A percentile compares a stretch with the other conserved stretches of the same genome.
Evolutionary conservation across 1,140 invertebrate species (phyloP).

Genomic region (Ooceraea biroi): DNA sequence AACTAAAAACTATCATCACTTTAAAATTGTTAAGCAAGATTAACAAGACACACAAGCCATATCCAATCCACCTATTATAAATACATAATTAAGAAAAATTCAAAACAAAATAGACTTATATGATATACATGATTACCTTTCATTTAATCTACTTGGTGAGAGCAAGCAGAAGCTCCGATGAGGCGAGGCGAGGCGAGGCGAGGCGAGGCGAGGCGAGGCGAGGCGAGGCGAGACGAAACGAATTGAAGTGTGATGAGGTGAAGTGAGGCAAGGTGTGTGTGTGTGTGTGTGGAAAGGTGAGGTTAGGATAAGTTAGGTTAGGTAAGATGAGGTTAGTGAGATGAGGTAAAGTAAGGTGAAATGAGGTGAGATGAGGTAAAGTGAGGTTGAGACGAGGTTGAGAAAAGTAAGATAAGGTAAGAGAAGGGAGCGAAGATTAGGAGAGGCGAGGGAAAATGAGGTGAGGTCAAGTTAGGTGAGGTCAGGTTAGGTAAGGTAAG

Average conservation of each 20-base stretch:
- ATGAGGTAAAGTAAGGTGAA: not conserved
- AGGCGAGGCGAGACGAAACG: too few species aligned
- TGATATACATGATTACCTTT: slow-evolving; percentile 73
- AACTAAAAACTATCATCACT: too few species aligned
- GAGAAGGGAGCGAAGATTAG: too few species aligned
- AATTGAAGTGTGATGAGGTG: not conserved
- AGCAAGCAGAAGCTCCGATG: slow-evolving; percentile 33
- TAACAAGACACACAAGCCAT: not conserved
- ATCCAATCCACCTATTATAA: not conserved
- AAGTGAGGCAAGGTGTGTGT: slow-evolving; percentile 1
- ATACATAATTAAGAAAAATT: not conserved
- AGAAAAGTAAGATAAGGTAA: too few species aligned
- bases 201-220: slow-evolving; percentile 14
- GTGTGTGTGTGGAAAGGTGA: too few species aligned
- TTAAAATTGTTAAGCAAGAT: too few species aligned
- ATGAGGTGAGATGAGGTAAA: not conserved
- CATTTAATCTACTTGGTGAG: slow-evolving; percentile 76
- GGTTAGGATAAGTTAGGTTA: not conserved
- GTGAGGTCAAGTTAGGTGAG: too few species aligned
- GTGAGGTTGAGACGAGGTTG: too few species aligned
- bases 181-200: slow-evolving; percentile 16
- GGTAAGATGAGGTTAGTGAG: not conserved
- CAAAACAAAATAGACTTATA: not conserved
- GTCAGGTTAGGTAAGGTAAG: too few species aligned
- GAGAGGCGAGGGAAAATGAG: too few species aligned